Percentiles rank a stretch among this genome's conserved stretches.
Evolutionary conservation across 2,797 vertebrate genomes (phyloP).

Genomic region (Pogonophryne albipinna): DNA sequence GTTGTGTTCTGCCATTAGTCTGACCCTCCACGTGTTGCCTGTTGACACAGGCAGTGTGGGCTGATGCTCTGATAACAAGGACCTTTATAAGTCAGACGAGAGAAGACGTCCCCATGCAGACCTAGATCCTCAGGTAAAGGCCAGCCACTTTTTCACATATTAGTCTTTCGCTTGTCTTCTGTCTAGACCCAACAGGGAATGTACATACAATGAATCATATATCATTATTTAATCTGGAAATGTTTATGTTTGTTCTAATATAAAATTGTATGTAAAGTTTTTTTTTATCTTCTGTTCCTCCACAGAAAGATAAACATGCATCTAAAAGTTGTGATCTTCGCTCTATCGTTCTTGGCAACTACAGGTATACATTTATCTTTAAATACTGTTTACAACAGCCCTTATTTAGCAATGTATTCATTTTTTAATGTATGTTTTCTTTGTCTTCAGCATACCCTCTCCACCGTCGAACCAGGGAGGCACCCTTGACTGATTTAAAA

Average conservation of each 20-base stretch:
- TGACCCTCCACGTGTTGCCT: constrained; percentile 86
- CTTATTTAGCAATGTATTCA: background rate
- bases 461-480: constrained; percentile 62
- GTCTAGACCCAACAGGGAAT: background rate
- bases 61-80: constrained; percentile 81
- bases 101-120: constrained; percentile 55
- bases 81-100: constrained; percentile 81
- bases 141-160: constrained; percentile 18
- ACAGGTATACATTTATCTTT: constrained; percentile 73
- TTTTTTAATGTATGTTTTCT: constrained; percentile 20
- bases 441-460: constrained; percentile 75
- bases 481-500: constrained; percentile 60
- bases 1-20: constrained; percentile 62
- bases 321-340: constrained; percentile 67
- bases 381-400: background rate
- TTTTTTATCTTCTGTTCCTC: constrained; percentile 48
- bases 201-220: background rate
- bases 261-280: background rate
- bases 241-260: constrained; percentile 18
- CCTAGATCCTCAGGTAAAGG: constrained; percentile 70
- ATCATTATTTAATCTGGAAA: background rate
- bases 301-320: constrained; percentile 71
- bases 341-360: constrained; percentile 65
- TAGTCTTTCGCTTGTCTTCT: constrained; percentile 19
- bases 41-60: constrained; percentile 83